Base-by-base conservation (phyloP, 2,888 invertebrate species). In the Rhingia campestris region DNA sequence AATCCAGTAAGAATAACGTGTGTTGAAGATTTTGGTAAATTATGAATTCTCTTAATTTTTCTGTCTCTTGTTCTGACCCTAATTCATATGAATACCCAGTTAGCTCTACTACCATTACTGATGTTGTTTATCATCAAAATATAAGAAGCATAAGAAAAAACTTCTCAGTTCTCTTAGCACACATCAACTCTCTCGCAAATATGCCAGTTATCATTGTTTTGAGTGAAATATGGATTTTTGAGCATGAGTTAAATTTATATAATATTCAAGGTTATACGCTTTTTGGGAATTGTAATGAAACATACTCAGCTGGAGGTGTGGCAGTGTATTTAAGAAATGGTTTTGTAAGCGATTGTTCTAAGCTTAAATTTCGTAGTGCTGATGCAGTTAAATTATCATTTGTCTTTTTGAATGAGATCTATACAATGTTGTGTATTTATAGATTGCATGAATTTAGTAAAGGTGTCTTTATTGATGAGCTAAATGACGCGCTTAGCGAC, bases 11-110 rank as follows among this genome's bases (percentile, higher is more conserved):
- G 12, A 54, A 54, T 54, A 37, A 54, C 58, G 39, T 58, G 58
- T 58, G 14, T 33, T 33, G 51, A 32, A 33, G 51, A 51, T 51
- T 51, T 51, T 51, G 6, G 32, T n/a, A 51, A 33, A n/a, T n/a
- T n/a, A n/a, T n/a, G n/a, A n/a, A n/a, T n/a, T n/a, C n/a, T n/a
- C n/a, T n/a, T n/a, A n/a, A n/a, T n/a, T n/a, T n/a, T 33, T 32
- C 2, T 32, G 51, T 51, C n/a, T n/a, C 53, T 32, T 35, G 12
- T 54, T 54, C 37, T 39, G 43, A 32, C 37, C 41, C n/a, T n/a
- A n/a, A 59, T 59, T 32, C 43, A 32, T 59, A 43, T 43, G 43
- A 61, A 33, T 61, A 45, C 45, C 59, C 59, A 58, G 43, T 32
- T n/a, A 53, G n/a, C n/a, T n/a, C n/a, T n/a, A n/a, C n/a, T n/a